These are phyloP conservation scores for Pseudomugil gertrudae DNA, from an alignment of 2,797 vertebrate genomes.

Conservation along the genomic window DNA sequence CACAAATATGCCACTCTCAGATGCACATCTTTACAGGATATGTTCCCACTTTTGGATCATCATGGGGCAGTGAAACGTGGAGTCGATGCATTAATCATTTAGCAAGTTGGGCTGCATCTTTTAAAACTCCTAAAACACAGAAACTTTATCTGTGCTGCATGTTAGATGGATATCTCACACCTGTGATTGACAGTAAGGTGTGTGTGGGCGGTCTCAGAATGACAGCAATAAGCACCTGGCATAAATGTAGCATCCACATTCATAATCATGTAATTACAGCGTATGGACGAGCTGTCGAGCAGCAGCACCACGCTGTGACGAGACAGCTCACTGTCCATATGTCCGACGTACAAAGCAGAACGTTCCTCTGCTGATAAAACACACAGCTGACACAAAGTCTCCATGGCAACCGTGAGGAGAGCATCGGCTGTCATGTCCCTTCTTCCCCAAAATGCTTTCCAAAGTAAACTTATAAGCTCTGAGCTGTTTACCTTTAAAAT, in stretches of 20 bases:
- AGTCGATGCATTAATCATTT: background rate
- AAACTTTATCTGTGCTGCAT: background rate
- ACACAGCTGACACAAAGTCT: conserved; percentile 29
- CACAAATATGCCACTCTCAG: conserved; percentile 9
- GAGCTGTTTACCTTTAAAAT: conserved; percentile 56
- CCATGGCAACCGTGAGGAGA: conserved; percentile 48
- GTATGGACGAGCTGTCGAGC: background rate
- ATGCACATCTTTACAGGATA: background rate
- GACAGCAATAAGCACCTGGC: conserved; percentile 34
- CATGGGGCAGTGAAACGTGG: background rate
- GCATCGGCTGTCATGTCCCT: conserved; percentile 42
- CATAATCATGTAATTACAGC: conserved; percentile 33
- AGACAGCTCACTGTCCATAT: background rate
- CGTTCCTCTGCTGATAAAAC: conserved; percentile 33
- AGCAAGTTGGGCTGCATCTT: background rate
- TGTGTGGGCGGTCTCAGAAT: conserved; percentile 17
- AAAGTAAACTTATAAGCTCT: conserved; percentile 34
- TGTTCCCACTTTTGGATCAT: background rate
- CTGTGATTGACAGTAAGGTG: conserved; percentile 33
- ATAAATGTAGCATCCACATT: conserved; percentile 20
- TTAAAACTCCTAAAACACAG: conserved; percentile 3
- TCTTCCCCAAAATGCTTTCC: conserved; percentile 22
- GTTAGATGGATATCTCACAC: conserved; percentile 9
- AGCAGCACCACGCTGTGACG: background rate
- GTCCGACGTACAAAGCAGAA: conserved; percentile 21